These are phyloP conservation scores for Epicauta chinensis DNA, from an alignment of 1,140 invertebrate species.

Conservation along the genomic window DNA sequence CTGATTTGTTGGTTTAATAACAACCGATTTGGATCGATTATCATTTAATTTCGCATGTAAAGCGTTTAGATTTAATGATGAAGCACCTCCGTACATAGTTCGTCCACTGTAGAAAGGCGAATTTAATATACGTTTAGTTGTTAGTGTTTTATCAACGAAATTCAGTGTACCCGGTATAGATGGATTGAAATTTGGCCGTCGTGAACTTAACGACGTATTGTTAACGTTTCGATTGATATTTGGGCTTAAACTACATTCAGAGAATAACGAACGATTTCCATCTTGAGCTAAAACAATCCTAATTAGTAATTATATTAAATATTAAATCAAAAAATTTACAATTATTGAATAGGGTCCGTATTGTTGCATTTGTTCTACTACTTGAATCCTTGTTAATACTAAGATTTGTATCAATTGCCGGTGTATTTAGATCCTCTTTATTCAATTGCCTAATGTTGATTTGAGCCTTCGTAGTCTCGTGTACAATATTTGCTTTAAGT, in stretches of 20 bases:
- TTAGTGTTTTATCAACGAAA: slow-evolving; percentile 38
- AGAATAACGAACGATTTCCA: slow-evolving; percentile 24
- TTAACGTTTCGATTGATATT: slow-evolving; percentile 15
- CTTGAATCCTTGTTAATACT: too few species aligned
- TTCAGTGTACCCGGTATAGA: slow-evolving; percentile 43
- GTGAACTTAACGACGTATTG: slow-evolving; percentile 43
- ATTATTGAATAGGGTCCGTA: too few species aligned
- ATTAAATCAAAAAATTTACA: too few species aligned
- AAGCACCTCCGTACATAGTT: slow-evolving; percentile 73
- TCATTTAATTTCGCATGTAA: slow-evolving; percentile 15
- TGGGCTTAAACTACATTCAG: slow-evolving; percentile 24
- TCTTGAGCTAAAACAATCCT: slow-evolving; percentile 5
- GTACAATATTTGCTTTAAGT: too few species aligned
- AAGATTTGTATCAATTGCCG: too few species aligned
- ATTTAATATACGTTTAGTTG: slow-evolving; percentile 42
- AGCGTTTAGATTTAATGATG: slow-evolving; percentile 49
- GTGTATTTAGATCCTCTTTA: too few species aligned
- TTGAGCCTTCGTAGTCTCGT: too few species aligned
- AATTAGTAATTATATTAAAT: neutral
- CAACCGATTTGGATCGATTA: slow-evolving; percentile 31
- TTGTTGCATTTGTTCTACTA: too few species aligned
- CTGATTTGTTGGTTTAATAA: slow-evolving; percentile 46
- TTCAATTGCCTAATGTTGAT: too few species aligned
- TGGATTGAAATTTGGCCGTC: slow-evolving; percentile 52
- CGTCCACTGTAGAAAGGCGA: slow-evolving; percentile 78